Evolutionary conservation across 2,888 invertebrate genomes (phyloP).

Genomic region (Campoletis raptor): DNA sequence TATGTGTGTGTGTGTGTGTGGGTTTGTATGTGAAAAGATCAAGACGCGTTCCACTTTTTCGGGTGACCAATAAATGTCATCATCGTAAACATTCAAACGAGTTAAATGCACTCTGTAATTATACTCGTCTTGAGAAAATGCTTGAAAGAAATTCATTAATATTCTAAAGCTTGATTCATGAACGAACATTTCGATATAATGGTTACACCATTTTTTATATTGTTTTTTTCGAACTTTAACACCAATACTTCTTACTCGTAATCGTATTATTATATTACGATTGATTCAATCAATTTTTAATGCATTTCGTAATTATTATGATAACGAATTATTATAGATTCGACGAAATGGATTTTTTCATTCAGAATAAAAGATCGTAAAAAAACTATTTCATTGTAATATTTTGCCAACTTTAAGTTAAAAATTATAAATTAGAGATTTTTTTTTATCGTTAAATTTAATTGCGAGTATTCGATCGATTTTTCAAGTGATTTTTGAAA

Average conservation of each 20-base stretch:
- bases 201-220: neutral
- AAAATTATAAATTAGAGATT: too few species aligned
- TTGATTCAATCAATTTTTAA: neutral
- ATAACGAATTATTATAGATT: neutral
- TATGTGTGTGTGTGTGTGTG: neutral
- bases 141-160: neutral
- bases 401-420: neutral
- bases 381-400: neutral
- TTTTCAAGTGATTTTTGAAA: neutral
- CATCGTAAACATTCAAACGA: conserved; percentile 9
- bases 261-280: neutral
- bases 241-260: neutral
- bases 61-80: conserved; percentile 46
- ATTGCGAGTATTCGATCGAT: too few species aligned
- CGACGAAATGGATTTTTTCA: neutral
- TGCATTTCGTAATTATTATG: neutral
- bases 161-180: neutral
- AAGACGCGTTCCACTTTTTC: conserved; percentile 57
- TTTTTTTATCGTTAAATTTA: too few species aligned
- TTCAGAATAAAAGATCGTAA: neutral
- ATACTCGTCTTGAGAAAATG: conserved; percentile 4
- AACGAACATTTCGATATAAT: neutral
- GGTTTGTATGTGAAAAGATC: conserved; percentile 21
- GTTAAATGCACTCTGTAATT: conserved; percentile 32
- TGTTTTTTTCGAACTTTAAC: too few species aligned